Evolutionary conservation across 1,140 invertebrate genomes (phyloP).

Genomic region (Lasioglossum albipes): DNA sequence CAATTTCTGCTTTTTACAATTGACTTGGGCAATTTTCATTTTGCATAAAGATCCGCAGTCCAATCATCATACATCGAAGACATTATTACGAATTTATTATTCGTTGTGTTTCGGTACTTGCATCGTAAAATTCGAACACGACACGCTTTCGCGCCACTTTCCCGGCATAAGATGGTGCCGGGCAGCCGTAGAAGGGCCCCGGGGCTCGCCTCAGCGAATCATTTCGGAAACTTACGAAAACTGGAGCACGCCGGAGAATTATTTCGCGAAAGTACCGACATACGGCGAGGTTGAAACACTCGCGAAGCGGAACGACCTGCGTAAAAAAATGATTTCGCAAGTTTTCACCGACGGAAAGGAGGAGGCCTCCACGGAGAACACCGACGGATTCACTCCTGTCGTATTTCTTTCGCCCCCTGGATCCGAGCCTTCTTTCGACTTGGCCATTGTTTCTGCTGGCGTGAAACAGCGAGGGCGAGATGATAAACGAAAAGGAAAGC

Average conservation of each 20-base stretch:
- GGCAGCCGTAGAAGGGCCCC: too few relatives aligned
- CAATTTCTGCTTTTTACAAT: too few relatives aligned
- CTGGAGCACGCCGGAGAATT: background rate
- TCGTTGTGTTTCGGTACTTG: too few relatives aligned
- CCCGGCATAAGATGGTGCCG: too few relatives aligned
- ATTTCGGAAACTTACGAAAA: background rate
- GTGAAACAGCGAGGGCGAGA: slow-evolving; percentile 16
- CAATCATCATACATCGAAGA: too few relatives aligned
- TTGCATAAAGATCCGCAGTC: too few relatives aligned
- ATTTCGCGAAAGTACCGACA: background rate
- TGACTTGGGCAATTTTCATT: too few relatives aligned
- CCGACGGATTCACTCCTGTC: slow-evolving; percentile 2
- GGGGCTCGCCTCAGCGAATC: background rate
- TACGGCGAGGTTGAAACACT: background rate
- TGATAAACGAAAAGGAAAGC: background rate
- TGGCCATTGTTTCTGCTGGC: slow-evolving; percentile 2
- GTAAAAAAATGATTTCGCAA: slow-evolving; percentile 46
- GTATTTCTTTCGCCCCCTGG: slow-evolving; percentile 29
- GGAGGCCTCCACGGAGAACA: background rate
- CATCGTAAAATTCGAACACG: too few relatives aligned
- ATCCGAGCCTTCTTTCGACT: background rate
- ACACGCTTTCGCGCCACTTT: too few relatives aligned
- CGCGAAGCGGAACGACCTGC: background rate
- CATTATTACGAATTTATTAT: too few relatives aligned
- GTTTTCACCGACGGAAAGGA: slow-evolving; percentile 17